Evolutionary conservation across 2,888 invertebrate genomes (phyloP), one percentile per base, ranked within the genome.

Genomic region (Andrena hattorfiana): DNA sequence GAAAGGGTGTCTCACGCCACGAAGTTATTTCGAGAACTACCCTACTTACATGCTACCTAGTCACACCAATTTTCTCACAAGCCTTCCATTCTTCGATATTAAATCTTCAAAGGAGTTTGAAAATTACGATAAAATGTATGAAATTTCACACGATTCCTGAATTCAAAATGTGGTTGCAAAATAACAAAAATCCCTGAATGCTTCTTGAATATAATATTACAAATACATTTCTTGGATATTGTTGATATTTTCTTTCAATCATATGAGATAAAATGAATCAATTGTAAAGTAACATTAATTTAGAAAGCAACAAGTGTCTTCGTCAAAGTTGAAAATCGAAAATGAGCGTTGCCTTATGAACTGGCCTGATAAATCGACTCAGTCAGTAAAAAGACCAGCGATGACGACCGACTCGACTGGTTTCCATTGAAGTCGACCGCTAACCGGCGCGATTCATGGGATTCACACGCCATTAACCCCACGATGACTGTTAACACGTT

Each of bases 391-490:
- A 85, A 67, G 80, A 69, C 30, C 62, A 72, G 49, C 70, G 51
- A 23, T 10, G 30, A 80, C 62, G 49, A 42, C 28, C 32, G 73
- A 51, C 66, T 60, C 63, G 59, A 87, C 86, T 81, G 79, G 82
- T 85, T 85, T 73, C 63, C 67, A 84, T 79, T 75, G 77, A 70
- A 83, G 82, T 75, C 67, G 71, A 83, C 70, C 80, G 86, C 69
- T 81, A 87, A 87, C 82, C 86, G 82, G 81, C 56, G 67, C 85
- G 79, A 89, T 89, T 90, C 89, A 89, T 82, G 70, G 81, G 85
- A 88, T 88, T 89, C 86, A 87, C 86, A 88, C 86, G 77, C 84
- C 89, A 90, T 90, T 90, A 89, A 89, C 77, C 87, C 77, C 30
- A 80, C 75, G 88, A 90, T 81, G 87, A 86, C 82, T 89, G 85